Evolutionary conservation across 2,113 vertebrate species (phyloP), one percentile per base, ranked within the genome.

Genomic region (Proteles cristata): DNA sequence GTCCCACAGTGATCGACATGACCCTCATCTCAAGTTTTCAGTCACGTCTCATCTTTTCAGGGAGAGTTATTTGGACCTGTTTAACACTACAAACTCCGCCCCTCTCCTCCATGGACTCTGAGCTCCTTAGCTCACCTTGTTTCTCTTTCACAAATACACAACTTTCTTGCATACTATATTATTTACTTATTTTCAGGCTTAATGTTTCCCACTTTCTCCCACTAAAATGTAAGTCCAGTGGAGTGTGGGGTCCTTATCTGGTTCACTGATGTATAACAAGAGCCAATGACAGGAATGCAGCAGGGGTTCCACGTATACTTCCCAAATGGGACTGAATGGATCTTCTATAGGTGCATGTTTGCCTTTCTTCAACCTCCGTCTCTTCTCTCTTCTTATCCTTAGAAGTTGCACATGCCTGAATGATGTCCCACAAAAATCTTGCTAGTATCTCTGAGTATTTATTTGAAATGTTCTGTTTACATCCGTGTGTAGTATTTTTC

Each of bases 381-480:
- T 58, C 15, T 61, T 28, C 31, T 76, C 45, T 79, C 17, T 74
- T 48, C n/a, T 84, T 63, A 63, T 48, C 3, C 71, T 80, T 68
- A 61, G 7, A 55, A 28, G 39, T 58, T 79, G 73, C 63, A 53
- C 23, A 43, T 28, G 3, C n/a, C 63, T 35, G 23, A 90, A 73
- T 77, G 28, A 71, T 45, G 17, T 73, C 2, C 85, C 17, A 76
- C 43, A 90, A 63, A 35, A 84, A 69, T 79, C 71, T 66, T 91
- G 31, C 45, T 66, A 58, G 31, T 87, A 63, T 53, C 74, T 50
- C 61, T 83, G 43, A 79, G 7, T 77, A 76, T 84, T 82, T 69
- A 81, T 90, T n/a, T 69, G 19, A 43, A 79, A 88, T 35, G 35
- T 74, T 85, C 28, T 87, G 33, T 76, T 97, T 55, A 93, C 31